Evolutionary conservation across 2,113 vertebrate species (phyloP).

Genomic region (Dendrocopos noguchii): DNA sequence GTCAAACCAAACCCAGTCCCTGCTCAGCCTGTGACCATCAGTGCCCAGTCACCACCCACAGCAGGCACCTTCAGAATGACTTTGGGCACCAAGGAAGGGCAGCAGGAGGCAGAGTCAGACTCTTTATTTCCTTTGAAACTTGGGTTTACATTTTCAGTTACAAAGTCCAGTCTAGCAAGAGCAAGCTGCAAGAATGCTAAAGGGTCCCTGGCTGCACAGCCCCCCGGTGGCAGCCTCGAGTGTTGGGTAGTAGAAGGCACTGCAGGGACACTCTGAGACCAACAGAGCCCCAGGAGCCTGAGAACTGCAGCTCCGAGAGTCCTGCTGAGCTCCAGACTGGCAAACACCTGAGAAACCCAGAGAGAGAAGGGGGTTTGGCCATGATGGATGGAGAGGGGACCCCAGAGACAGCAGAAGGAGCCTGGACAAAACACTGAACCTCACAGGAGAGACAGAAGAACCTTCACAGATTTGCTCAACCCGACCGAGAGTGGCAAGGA

Average conservation of each 20-base stretch:
- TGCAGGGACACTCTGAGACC: conserved; percentile 35
- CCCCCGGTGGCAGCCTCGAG: not conserved
- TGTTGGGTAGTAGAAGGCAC: conserved; percentile 62
- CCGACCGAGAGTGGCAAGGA: fast-evolving
- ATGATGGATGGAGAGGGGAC: not conserved
- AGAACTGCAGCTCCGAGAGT: not conserved
- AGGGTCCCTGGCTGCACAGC: not conserved
- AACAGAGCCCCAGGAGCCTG: not conserved
- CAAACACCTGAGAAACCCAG: not conserved
- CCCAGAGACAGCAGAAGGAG: not conserved
- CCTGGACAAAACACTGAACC: fast-evolving
- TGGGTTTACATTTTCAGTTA: not conserved
- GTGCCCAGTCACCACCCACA: fast-evolving
- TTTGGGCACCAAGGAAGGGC: fast-evolving
- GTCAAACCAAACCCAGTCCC: fast-evolving
- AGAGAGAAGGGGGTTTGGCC: not conserved
- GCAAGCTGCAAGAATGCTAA: not conserved
- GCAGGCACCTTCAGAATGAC: fast-evolving
- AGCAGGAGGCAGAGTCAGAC: not conserved
- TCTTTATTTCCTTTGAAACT: conserved; percentile 63
- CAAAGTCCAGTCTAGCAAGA: conserved; percentile 34
- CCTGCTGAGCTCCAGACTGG: not conserved
- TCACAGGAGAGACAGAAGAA: not conserved
- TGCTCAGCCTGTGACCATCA: fast-evolving
- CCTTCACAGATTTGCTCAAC: fast-evolving